A percentile compares a stretch with the other conserved stretches of the same genome.
Evolutionary conservation across 2,888 invertebrate genomes (phyloP).

Genomic region (Drepanosiphum platanoidis): DNA sequence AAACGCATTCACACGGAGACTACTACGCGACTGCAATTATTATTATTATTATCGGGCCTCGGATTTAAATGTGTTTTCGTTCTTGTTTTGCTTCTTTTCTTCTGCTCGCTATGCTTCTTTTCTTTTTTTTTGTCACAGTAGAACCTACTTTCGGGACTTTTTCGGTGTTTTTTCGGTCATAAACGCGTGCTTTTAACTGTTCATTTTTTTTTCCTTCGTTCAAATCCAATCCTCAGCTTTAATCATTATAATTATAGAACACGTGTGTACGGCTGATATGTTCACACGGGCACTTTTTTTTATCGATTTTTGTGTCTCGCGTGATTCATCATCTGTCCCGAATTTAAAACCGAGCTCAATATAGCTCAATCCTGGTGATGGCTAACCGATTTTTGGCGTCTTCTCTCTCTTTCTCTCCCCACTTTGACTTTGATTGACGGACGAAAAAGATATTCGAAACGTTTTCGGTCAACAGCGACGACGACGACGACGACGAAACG

Average conservation of each 20-base stretch:
- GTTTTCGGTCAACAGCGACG: neutral
- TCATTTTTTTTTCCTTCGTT: too few relatives aligned
- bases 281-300: neutral
- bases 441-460: neutral
- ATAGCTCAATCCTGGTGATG: neutral
- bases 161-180: too few relatives aligned
- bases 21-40: neutral
- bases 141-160: too few relatives aligned
- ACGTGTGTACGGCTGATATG: neutral
- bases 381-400: neutral
- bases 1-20: neutral
- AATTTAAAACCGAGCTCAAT: neutral
- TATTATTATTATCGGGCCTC: too few relatives aligned
- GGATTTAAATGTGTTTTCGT: too few relatives aligned
- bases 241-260: too few relatives aligned
- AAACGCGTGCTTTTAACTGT: too few relatives aligned
- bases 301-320: neutral
- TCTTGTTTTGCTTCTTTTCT: too few relatives aligned
- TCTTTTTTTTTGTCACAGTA: too few relatives aligned
- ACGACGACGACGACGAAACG: neutral
- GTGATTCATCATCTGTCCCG: neutral
- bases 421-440: neutral
- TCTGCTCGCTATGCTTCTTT: too few relatives aligned
- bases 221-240: too few relatives aligned
- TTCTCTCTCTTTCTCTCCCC: neutral